phyloP scores from a whole-genome alignment of 64 coral and sea anemone genomes.

The Trachythela sp. region DNA sequence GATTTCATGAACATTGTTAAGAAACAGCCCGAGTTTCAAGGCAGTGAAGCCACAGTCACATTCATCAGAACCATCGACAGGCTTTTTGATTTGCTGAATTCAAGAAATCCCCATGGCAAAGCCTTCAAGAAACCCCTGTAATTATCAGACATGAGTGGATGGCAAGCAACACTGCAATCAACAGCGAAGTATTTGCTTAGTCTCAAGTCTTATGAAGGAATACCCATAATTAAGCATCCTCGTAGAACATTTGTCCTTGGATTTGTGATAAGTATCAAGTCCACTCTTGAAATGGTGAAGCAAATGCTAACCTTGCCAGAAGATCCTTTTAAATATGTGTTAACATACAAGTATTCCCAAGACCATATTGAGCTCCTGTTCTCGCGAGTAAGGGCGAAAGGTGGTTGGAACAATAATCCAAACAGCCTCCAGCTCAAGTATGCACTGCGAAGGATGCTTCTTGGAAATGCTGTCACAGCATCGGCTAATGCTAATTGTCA shows the following conservation, averaged over 20 bases:
- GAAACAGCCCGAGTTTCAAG: not conserved
- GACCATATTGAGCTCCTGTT: too few species aligned
- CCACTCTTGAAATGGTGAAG: too few species aligned
- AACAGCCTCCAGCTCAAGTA: slow-evolving; percentile 8
- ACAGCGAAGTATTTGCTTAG: not conserved
- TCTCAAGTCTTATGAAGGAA: too few species aligned
- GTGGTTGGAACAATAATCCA: slow-evolving; percentile 12
- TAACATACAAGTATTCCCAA: too few species aligned
- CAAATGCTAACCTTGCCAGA: too few species aligned
- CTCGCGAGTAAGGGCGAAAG: not conserved
- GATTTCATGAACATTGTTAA: not conserved
- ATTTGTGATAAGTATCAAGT: too few species aligned
- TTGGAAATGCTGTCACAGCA: not conserved
- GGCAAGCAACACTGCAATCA: slow-evolving; percentile 18
- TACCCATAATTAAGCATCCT: too few species aligned
- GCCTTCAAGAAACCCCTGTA: not conserved
- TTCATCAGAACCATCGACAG: too few species aligned
- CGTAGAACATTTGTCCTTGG: too few species aligned
- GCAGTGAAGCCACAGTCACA: not conserved
- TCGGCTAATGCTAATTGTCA: not conserved
- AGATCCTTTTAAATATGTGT: too few species aligned
- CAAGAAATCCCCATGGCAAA: not conserved
- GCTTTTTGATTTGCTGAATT: too few species aligned
- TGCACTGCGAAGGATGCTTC: not conserved
- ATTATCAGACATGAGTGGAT: not conserved